Base-by-base conservation (phyloP, 2,888 invertebrate genomes). In the Hirudinaria manillensis region DNA sequence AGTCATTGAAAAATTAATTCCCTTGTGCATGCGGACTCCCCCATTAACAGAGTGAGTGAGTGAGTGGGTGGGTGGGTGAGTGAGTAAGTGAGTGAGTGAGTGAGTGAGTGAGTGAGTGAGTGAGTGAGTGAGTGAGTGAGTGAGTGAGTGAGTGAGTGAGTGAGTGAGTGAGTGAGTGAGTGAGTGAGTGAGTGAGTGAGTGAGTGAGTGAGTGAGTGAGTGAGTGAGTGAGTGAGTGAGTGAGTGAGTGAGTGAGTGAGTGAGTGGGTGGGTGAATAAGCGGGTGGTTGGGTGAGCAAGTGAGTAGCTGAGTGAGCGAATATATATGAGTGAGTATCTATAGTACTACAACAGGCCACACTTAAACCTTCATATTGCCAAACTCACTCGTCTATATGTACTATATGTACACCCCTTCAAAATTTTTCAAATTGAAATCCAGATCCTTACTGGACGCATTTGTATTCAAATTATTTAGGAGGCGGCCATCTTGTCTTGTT, bases 1-100 rank as follows among this genome's bases (percentile, higher is more conserved):
- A 68, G 36, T 38, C 68, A 34, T 68, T 34, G 38, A 68, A 24
- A 68, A 68, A 68, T 34, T 36, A 24, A 27, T 24, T 68, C 68
- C 45, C 36, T 29, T 34, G 36, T 36, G 36, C 36, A 68, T 24
- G n/a, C 68, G 27, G 24, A 29, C n/a, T 13, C 24, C 2, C 0
- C 19, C 27, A 32, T 13, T 51, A 27, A 45, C 3, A 13, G 71
- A 45, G 53, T 27, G 51, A 51, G 53, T 45, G 27, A 51, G 21
- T 27, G 72, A 72, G 51, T 29, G 27, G 29, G 72, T 24, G 51
- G 4, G 45, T 53, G 72, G 6, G 19, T 24, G 53, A 72, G 53
- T 19, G 72, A 51, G 53, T 21, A 19, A 24, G 45, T n/a, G 53
- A 72, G 3, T 27, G 21, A 61, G 36, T 29, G 73, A 32, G 61